Evolutionary conservation across 2,113 vertebrate genomes (phyloP), one percentile per base, ranked within the genome.

Genomic region (Ochotona curzoniae): DNA sequence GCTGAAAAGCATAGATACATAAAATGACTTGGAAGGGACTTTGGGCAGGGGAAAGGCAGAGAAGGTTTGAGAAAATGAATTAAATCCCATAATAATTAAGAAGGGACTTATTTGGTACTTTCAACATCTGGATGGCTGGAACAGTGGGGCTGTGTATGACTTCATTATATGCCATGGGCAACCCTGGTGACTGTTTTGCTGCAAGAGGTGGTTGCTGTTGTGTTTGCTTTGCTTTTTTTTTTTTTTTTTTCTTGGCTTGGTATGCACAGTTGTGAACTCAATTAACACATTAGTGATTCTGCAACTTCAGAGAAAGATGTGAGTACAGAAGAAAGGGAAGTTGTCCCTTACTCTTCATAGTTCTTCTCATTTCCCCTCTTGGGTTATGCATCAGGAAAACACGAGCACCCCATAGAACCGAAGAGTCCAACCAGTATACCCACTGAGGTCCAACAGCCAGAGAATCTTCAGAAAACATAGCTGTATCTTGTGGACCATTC

Each of bases 231-330:
- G 51, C 66, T 75, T 88, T 13, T 30, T 25, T 18, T 87, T 25
- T 87, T 78, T 83, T 87, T 61, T 96, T 96, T 97, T 97, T 97
- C 95, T 90, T 97, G 96, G 93, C 70, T 95, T 90, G 66, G 85
- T 95, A 30, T 78, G 79, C 86, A 76, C 47, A 80, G 90, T 93
- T 94, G 93, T 94, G 93, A 97, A 93, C 88, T 94, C 97, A 95
- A 96, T 96, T 95, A 96, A 93, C 97, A 94, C 66, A 75, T 85
- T 86, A 90, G 88, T 95, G 88, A 96, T 90, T 94, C 90, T 95
- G 73, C 23, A 83, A 82, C 90, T 93, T 93, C 49, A 64, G 91
- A 82, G 93, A 82, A 95, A 96, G 86, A 88, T 87, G 87, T 96
- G 96, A 97, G 94, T 95, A 95, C 44, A 91, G 92, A 64, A 81